Base-by-base conservation (phyloP, 1,140 invertebrate genomes). In the Drosophila nebulosa region DNA sequence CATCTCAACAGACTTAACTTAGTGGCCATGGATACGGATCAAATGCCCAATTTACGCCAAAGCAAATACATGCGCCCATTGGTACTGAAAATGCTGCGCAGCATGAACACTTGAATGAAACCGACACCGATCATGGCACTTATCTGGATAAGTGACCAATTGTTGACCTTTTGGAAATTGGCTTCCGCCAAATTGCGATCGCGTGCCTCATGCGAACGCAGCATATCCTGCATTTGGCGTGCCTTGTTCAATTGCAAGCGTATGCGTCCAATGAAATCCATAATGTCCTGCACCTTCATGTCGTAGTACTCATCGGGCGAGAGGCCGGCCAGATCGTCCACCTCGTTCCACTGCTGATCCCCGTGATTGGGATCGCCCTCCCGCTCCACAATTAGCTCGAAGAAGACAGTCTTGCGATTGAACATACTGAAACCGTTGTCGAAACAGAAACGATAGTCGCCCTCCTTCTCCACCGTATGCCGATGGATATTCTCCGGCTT, bases 391-490 rank as follows among this genome's bases (percentile, higher is more conserved):
- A 95, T 92, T 2, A 97, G 81, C 86, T 97, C 96, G 89, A 97
- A 96, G 88, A 96, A 97, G 0, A 97, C 95, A 21, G 95, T 94
- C 91, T 97, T 97, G 7, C 93, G 92, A 72, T 95, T 95, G 88
- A 96, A 96, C 9, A 94, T 93, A 79, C 96, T 96, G 84, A 96
- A 96, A 3, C 93, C 94, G 83, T 97, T 97, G 84, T 97, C 96
- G 84, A 97, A 96, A 83, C 96, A 97, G 74, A 97, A 94, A 68
- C 94, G 93, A 89, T 95, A 96, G 77, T 96, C 95, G 3, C 96
- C 96, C 42, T 93, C 92, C 64, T 93, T 91, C 4, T 89, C 91
- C 2, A 91, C 92, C 60, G 93, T 92, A 52, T 92, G 93, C 77
- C 94, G 93, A 84, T 96, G 95, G 35, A 93, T 92, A 71, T 94